Conservation (phyloP, 2,888 invertebrate genomes). For the Allolobophora icterica region DNA sequence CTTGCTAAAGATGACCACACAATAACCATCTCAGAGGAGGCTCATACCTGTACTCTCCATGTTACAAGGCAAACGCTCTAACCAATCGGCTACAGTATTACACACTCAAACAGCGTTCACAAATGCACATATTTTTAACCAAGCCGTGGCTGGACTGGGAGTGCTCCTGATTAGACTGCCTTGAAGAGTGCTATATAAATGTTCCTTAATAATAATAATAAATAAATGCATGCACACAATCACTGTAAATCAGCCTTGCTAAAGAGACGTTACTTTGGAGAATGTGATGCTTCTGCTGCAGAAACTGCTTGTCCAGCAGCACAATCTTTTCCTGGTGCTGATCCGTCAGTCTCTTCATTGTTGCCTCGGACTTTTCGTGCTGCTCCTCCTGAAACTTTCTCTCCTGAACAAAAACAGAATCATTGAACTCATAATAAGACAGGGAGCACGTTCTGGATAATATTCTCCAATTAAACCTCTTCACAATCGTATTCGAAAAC, state of each 20-base stretch:
- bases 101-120: background rate
- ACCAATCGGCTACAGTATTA: background rate
- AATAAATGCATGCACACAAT: background rate
- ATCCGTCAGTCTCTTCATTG: constrained; percentile 84
- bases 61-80: too few species aligned
- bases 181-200: too few species aligned
- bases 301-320: constrained; percentile 87
- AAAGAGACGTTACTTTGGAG: constrained; percentile 60
- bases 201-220: too few species aligned
- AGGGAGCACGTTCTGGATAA: background rate
- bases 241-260: background rate
- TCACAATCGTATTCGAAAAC: background rate
- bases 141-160: too few species aligned
- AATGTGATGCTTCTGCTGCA: constrained; percentile 89
- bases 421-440: background rate
- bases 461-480: background rate
- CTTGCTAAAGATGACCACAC: too few species aligned
- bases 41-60: too few species aligned
- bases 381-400: constrained; percentile 84
- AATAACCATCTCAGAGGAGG: too few species aligned
- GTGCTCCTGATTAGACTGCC: too few species aligned
- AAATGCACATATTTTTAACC: background rate
- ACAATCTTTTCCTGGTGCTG: constrained; percentile 90
- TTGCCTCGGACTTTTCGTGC: constrained; percentile 85
- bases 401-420: constrained; percentile 69